A percentile compares a stretch with the other conserved stretches of the same genome.
phyloP scores from a whole-genome alignment of 2,797 vertebrate genomes.

The Acipenser oxyrinchus region DNA sequence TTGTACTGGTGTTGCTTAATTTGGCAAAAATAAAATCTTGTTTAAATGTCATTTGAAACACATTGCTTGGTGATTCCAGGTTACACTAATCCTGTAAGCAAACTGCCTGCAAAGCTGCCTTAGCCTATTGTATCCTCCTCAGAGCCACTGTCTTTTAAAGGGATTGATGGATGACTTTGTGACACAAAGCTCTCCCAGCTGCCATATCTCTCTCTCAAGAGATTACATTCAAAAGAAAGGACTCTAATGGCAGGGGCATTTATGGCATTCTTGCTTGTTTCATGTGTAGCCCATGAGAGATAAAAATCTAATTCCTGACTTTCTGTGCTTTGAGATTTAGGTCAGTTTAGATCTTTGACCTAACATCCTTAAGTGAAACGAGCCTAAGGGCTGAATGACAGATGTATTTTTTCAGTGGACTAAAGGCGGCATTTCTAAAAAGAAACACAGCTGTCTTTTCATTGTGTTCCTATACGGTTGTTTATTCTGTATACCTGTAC shows the following conservation, averaged over 20 bases:
- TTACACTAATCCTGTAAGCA: conserved; percentile 11
- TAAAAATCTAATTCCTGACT: conserved; percentile 30
- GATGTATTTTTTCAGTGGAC: conserved; percentile 36
- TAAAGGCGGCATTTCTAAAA: conserved; percentile 26
- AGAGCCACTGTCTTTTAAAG: conserved; percentile 26
- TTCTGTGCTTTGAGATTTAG: conserved; percentile 41
- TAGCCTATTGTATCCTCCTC: background rate
- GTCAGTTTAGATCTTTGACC: conserved; percentile 45
- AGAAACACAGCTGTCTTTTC: conserved; percentile 7
- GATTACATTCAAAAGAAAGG: conserved; percentile 33
- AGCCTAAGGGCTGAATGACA: conserved; percentile 37
- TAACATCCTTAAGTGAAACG: conserved; percentile 13
- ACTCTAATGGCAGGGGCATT: conserved; percentile 30
- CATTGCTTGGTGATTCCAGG: background rate
- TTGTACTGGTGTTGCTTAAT: background rate
- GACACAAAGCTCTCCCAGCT: conserved; percentile 22
- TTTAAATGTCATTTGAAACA: background rate
- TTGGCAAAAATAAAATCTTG: background rate
- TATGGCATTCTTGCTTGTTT: conserved; percentile 16
- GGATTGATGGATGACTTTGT: conserved; percentile 39
- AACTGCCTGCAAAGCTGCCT: conserved; percentile 10
- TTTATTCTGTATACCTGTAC: conserved; percentile 7
- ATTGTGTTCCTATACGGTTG: background rate
- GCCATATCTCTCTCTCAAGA: conserved; percentile 16
- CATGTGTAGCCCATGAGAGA: conserved; percentile 21